These are phyloP conservation scores for Volucella inflata DNA, from an alignment of 2,888 invertebrate species.

Conservation along the genomic window DNA sequence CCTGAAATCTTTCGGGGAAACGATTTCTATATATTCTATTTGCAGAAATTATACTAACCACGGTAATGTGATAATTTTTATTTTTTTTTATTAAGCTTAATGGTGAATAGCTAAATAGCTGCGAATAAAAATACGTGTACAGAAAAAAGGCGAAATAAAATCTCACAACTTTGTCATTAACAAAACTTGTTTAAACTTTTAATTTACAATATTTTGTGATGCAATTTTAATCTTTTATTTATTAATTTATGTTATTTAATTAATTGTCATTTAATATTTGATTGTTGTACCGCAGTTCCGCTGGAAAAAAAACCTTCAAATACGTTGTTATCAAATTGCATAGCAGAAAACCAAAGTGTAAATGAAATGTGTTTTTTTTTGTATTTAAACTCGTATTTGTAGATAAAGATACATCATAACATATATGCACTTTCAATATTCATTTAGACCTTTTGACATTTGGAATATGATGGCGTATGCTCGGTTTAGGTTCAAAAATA, in stretches of 20 bases:
- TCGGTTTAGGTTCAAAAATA: background rate
- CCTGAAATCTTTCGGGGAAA: too few species aligned
- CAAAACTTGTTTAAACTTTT: background rate
- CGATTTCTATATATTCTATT: too few species aligned
- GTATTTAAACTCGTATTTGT: background rate
- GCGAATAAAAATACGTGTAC: too few species aligned
- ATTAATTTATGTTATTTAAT: conserved; percentile 29
- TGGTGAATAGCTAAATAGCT: too few species aligned
- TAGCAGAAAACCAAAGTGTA: background rate
- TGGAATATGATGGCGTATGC: background rate
- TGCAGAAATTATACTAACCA: too few species aligned
- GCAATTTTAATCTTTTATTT: conserved; percentile 3
- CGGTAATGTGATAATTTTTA: too few species aligned
- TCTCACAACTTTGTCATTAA: too few species aligned
- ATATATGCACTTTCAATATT: background rate
- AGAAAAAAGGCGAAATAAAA: too few species aligned
- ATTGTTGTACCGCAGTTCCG: conserved; percentile 1
- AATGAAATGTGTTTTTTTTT: background rate
- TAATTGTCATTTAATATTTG: conserved; percentile 20
- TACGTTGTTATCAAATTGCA: background rate
- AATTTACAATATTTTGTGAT: background rate
- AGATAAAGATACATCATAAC: background rate
- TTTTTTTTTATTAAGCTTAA: too few species aligned
- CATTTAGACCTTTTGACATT: conserved; percentile 8
- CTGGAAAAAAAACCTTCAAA: background rate